Base-by-base conservation (phyloP, 2,113 vertebrate genomes). In the Paralichthys olivaceus region DNA sequence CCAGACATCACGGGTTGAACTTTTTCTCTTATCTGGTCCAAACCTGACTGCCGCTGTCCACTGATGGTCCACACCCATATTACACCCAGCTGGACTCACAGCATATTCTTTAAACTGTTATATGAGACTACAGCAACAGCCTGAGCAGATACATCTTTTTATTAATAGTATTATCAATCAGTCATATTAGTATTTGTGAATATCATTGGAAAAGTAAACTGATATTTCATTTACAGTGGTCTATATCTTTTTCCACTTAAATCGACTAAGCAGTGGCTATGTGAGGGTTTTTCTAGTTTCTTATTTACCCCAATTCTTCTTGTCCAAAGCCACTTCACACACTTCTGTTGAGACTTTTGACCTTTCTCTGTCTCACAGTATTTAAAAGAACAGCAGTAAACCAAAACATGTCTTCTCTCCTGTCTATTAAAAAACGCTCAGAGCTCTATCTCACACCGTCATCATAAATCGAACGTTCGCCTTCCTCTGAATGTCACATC, bases 1-100 rank as follows among this genome's bases (percentile, higher is more conserved):
- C 81, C 86, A 69, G 61, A 69, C 37, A 28, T 65, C 32, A 37
- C 32, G 63, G 69, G 78, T 58, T 71, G 53, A 71, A 75, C 82
- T 63, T 68, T 22, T 26, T 92, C 90, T 92, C 90, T 92, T 93
- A 93, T 94, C 92, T 84, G 58, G 47, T 77, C 54, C 72, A n/a
- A 60, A 80, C 83, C 88, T 80, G 86, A 55, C 66, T 54, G 81
- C 64, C 45, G 75, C 67, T 63, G 65, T 79, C 89, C 80, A 87
- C 82, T 79, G 70, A 68, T 28, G 61, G 55, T 34, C 77, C 67
- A 79, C 82, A 65, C 87, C 87, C 84, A 72, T 83, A 71, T 85
- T 84, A 86, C 79, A 79, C 68, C 58, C 85, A 7, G 56, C 64
- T 60, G 60, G 54, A 58, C 65, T 45, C 14, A 37, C 23, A 54